phyloP scores from a whole-genome alignment of 2,797 vertebrate species.

The Acomys russatus region DNA sequence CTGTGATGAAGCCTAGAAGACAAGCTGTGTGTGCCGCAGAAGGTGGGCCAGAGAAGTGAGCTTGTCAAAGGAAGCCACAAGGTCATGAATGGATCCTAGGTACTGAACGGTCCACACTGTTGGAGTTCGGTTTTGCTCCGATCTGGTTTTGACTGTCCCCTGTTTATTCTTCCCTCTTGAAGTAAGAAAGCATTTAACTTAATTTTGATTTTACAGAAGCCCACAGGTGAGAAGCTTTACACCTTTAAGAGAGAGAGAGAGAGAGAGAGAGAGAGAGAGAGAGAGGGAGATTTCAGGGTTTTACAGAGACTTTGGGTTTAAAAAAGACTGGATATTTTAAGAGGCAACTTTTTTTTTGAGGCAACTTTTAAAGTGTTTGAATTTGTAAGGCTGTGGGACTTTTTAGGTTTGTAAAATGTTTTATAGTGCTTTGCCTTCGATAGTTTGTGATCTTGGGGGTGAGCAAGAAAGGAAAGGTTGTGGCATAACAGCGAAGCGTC shows the following conservation, averaged over 20 bases:
- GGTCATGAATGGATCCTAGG: not conserved
- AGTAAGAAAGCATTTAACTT: not conserved
- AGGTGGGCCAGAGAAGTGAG: not conserved
- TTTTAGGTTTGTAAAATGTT: not conserved
- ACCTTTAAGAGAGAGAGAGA: not conserved
- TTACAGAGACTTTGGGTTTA: not conserved
- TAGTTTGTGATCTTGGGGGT: no score
- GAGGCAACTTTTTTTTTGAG: not conserved
- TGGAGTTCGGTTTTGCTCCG: not conserved
- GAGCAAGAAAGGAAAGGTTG: no score
- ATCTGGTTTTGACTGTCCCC: not conserved
- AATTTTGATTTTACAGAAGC: not conserved
- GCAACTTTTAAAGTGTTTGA: not conserved
- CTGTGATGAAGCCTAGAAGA: not conserved
- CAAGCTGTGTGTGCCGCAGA: not conserved
- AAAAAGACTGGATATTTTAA: not conserved
- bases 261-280: not conserved
- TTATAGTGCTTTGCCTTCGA: no score
- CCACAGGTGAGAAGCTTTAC: not conserved
- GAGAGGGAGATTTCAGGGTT: not conserved
- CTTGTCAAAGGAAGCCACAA: not conserved
- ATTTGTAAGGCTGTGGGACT: not conserved
- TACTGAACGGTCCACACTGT: not conserved
- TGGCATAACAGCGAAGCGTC: not conserved
- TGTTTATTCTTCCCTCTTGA: not conserved